Percentiles rank a stretch among this genome's conserved stretches.
phyloP scores from a whole-genome alignment of 2,888 invertebrate species.

The Lutraria lutraria region DNA sequence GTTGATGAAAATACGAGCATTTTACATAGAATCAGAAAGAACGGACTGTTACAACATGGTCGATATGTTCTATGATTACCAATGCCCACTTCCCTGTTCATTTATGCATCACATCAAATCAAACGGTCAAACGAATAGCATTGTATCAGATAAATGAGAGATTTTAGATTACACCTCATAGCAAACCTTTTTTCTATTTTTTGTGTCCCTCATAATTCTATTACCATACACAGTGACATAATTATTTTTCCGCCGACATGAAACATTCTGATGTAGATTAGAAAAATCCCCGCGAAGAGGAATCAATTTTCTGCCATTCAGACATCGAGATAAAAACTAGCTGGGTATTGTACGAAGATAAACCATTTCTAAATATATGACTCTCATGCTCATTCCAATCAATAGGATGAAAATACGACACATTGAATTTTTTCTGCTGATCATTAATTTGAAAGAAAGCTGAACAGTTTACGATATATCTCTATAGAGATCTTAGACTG shows the following conservation, averaged over 20 bases:
- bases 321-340: background rate
- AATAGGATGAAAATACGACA: slow-evolving; percentile 10
- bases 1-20: no score
- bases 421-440: slow-evolving; percentile 1
- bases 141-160: no score
- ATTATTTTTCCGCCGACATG: background rate
- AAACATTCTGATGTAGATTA: background rate
- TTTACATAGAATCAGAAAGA: no score
- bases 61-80: no score
- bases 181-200: background rate
- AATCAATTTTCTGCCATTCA: slow-evolving; percentile 4
- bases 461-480: background rate
- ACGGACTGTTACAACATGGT: no score
- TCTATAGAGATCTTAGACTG: background rate
- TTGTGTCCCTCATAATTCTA: background rate
- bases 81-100: no score
- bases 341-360: background rate
- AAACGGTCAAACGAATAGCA: no score
- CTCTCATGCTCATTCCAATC: background rate
- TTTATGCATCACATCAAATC: no score
- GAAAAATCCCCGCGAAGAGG: background rate
- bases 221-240: background rate
- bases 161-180: background rate
- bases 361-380: slow-evolving; percentile 16
- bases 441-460: background rate